A percentile compares a stretch with the other conserved stretches of the same genome.
Evolutionary conservation across 2,113 vertebrate genomes (phyloP).

Genomic region (Salvator merianae): DNA sequence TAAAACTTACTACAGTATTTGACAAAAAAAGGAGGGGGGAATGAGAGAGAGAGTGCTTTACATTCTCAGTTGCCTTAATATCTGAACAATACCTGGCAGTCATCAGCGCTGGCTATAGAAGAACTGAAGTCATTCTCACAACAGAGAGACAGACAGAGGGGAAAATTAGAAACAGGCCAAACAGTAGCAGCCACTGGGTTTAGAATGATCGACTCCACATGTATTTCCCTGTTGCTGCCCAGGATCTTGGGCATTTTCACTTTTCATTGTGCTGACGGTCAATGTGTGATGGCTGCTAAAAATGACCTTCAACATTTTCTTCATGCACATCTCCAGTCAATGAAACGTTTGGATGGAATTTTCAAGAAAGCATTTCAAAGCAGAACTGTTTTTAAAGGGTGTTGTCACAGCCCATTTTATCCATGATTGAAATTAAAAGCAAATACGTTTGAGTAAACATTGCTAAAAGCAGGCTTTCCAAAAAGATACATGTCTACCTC

Average conservation of each 20-base stretch:
- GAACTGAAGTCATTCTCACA: conserved; percentile 1
- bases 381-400: background rate
- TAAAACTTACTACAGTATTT: background rate
- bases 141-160: conserved; percentile 25
- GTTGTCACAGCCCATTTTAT: background rate
- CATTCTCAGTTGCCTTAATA: conserved; percentile 10
- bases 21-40: accelerated
- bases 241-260: conserved; percentile 20
- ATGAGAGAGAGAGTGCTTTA: background rate
- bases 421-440: background rate
- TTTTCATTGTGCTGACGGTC: conserved; percentile 4
- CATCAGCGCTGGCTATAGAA: conserved; percentile 16
- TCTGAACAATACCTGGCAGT: conserved; percentile 25
- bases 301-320: background rate
- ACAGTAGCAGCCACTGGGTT: conserved; percentile 69
- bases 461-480: background rate
- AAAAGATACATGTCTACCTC: background rate
- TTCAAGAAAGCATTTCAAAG: conserved; percentile 3
- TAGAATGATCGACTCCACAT: conserved; percentile 61
- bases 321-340: background rate
- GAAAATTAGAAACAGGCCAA: conserved; percentile 62
- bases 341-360: background rate
- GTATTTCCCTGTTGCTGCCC: conserved; percentile 50
- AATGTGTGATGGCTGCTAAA: background rate
- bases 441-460: background rate